Evolutionary conservation across 2,888 invertebrate genomes (phyloP).

Genomic region (Polia nebulosa): DNA sequence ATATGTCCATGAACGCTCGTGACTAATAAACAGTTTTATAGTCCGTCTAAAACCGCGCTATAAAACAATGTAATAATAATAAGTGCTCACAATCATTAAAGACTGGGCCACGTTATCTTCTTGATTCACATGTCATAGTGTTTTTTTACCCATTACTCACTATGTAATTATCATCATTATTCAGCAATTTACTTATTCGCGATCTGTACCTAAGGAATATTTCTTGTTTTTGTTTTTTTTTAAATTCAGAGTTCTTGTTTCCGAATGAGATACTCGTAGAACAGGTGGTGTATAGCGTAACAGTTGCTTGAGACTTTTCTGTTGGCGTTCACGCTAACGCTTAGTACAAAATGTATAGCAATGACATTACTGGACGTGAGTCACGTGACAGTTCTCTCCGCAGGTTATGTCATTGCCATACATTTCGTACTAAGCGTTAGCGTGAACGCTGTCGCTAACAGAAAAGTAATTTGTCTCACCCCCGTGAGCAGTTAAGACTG

Average conservation of each 20-base stretch:
- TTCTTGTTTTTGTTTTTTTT: conserved; percentile 35
- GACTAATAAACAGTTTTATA: conserved; percentile 83
- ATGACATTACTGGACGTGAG: too few species aligned
- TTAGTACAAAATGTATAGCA: too few species aligned
- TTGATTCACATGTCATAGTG: conserved; percentile 63
- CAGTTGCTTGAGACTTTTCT: background rate
- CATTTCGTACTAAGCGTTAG: too few species aligned
- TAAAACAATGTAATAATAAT: conserved; percentile 77
- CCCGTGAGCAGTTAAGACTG: background rate
- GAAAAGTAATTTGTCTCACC: too few species aligned
- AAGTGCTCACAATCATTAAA: conserved; percentile 66
- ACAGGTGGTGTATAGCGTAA: conserved; percentile 35
- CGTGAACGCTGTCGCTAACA: too few species aligned
- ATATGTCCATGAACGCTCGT: conserved; percentile 78
- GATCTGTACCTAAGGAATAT: conserved; percentile 16
- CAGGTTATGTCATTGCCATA: too few species aligned
- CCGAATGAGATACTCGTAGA: background rate
- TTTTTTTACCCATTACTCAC: conserved; percentile 19
- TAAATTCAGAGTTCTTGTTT: conserved; percentile 1
- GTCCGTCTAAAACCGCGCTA: conserved; percentile 77
- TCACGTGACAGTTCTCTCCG: too few species aligned
- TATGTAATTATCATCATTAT: conserved; percentile 35
- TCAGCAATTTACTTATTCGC: conserved; percentile 19
- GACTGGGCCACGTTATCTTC: conserved; percentile 64
- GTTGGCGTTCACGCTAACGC: too few species aligned